A percentile compares a stretch with the other conserved stretches of the same genome.
Conservation (phyloP, 2,888 invertebrate species). For the Dryobotodes eremita region DNA sequence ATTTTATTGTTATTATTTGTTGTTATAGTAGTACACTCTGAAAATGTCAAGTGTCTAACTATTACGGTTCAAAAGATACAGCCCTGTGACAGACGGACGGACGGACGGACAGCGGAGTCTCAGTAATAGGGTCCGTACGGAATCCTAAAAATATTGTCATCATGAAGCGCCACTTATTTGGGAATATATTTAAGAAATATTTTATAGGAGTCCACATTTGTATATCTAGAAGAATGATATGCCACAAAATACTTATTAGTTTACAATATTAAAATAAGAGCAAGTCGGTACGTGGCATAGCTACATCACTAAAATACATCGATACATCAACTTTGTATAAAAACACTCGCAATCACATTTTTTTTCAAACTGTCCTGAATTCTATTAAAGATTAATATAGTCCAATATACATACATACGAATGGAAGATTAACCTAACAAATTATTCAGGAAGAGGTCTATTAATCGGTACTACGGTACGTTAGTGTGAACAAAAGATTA, state of each 20-base stretch:
- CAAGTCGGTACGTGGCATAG: neutral
- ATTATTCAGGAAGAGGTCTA: neutral
- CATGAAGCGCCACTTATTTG: neutral
- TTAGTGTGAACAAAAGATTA: conserved; percentile 34
- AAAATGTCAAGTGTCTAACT: no score
- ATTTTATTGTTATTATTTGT: no score
- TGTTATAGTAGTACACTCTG: no score
- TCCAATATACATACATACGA: neutral
- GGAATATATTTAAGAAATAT: neutral
- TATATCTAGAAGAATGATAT: neutral
- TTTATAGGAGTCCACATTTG: neutral
- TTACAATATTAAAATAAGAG: no score
- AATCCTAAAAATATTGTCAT: no score
- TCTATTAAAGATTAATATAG: neutral
- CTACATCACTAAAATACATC: neutral
- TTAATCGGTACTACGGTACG: conserved; percentile 22
- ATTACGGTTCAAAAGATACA: no score
- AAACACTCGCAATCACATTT: neutral
- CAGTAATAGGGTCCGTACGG: no score
- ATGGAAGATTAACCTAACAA: neutral
- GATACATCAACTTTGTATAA: neutral
- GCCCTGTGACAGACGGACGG: no score
- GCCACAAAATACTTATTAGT: no score
- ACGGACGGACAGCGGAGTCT: no score
- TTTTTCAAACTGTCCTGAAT: neutral